Conservation (phyloP, 2,888 invertebrate species). For the Drosophila villosipedis region DNA sequence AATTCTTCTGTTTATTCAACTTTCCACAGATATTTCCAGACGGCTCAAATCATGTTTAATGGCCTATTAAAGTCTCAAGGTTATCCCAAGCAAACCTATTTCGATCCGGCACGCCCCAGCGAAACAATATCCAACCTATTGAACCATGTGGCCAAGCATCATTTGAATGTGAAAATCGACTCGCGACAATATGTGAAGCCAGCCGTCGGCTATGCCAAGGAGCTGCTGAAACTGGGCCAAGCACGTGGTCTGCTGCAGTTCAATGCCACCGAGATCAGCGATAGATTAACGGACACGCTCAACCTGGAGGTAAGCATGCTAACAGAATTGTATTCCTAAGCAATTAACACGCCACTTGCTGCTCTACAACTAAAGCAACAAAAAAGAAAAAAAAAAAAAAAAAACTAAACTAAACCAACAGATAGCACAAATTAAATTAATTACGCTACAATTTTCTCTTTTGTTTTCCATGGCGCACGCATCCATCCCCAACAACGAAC, state of each 20-base stretch:
- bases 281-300: constrained; percentile 91
- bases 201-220: constrained; percentile 90
- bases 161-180: constrained; percentile 90
- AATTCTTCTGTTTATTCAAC: constrained; percentile 21
- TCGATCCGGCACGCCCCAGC: constrained; percentile 89
- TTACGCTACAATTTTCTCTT: constrained; percentile 67
- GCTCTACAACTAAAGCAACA: not conserved
- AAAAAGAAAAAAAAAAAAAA: constrained; percentile 1
- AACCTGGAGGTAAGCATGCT: constrained; percentile 88
- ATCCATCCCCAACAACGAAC: constrained; percentile 31
- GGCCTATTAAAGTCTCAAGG: constrained; percentile 91
- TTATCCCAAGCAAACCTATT: constrained; percentile 89
- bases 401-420: constrained; percentile 24
- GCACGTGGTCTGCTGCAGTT: constrained; percentile 89
- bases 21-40: constrained; percentile 88
- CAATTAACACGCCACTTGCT: constrained; percentile 26
- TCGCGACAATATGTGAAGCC: constrained; percentile 91
- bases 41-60: constrained; percentile 90
- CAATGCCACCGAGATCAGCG: constrained; percentile 90
- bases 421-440: constrained; percentile 71
- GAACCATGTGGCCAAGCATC: constrained; percentile 89
- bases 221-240: constrained; percentile 90
- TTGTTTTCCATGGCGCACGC: constrained; percentile 38
- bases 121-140: constrained; percentile 90
- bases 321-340: constrained; percentile 21